A percentile compares a stretch with the other conserved stretches of the same genome.
phyloP scores from a whole-genome alignment of 2,113 vertebrate genomes.

The Sebastes fasciatus region DNA sequence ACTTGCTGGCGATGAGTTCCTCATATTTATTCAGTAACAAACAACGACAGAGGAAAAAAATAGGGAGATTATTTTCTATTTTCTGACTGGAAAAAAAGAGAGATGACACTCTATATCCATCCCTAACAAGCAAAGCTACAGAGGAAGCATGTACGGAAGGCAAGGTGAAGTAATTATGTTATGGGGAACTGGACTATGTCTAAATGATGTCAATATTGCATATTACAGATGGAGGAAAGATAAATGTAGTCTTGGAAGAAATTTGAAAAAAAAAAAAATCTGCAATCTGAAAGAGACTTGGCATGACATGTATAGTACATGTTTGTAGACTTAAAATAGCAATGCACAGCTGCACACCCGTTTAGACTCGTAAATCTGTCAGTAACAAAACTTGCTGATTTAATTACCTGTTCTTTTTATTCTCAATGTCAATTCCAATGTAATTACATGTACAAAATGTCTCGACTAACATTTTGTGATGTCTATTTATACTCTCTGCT shows the following conservation, averaged over 20 bases:
- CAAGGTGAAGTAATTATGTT: conserved; percentile 16
- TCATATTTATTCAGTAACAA: conserved; percentile 39
- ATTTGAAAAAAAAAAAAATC: background rate
- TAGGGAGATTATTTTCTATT: conserved; percentile 5
- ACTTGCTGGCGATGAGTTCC: conserved; percentile 14
- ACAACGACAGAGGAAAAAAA: conserved; percentile 5
- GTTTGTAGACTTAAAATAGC: background rate
- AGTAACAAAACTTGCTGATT: background rate
- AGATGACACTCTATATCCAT: background rate
- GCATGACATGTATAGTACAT: background rate
- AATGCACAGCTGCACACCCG: too few species aligned
- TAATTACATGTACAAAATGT: background rate
- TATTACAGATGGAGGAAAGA: background rate
- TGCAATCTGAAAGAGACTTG: too few species aligned
- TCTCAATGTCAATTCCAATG: background rate
- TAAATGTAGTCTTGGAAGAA: background rate
- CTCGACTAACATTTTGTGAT: background rate
- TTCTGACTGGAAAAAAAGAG: background rate
- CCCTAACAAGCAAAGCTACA: background rate
- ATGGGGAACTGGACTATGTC: background rate
- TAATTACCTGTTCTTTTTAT: background rate
- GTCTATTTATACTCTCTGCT: background rate
- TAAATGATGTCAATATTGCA: conserved; percentile 17
- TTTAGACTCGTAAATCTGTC: too few species aligned
- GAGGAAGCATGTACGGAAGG: background rate